Evolutionary conservation across 2,797 vertebrate genomes (phyloP), one percentile per base, ranked within the genome.

Genomic region (Micropoecilia bifurca): DNA sequence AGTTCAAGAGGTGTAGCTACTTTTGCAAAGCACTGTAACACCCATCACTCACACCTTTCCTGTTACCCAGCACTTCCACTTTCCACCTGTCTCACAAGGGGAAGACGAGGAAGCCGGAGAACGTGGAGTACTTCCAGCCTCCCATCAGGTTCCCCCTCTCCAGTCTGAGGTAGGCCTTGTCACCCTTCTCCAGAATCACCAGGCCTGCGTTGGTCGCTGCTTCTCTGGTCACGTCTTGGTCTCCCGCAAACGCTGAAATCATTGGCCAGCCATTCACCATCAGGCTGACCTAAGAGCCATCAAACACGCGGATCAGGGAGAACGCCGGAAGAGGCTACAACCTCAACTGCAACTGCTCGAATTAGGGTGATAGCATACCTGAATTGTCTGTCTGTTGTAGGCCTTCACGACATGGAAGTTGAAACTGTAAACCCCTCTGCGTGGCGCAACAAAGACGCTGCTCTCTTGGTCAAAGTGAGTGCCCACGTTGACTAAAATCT

Each of bases 221-320:
- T 91, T 97, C 97, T 50, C 97, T 94, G 78, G 96, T 97, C 88
- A 97, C 97, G 1, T 97, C 97, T 90, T 97, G 97, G 90, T 97
- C 97, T 0, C 97, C 97, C 5, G 97, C 97, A 6, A 97, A 97
- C 39, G 97, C 97, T 1, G 97, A 97, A 91, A 97, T 95, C 94
- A 97, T 96, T 0, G 97, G 95, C 97, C 97, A 97, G n/a, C 97
- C 96, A 7, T 97, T 97, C 85, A 97, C 87, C 97, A 97, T 97
- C 88, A 97, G 87, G 88, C 96, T 97, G 73, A 97, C 97, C 97
- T 97, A 74, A 47, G 55, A 72, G 39, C 80, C 28, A 80, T 2
- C 3, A 76, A 63, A 73, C 0, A 79, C 69, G 6, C 18, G 41
- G 20, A 7, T 86, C 41, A 28, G n/a, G 63, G 30, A 30, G 48